Evolutionary conservation across 1,140 invertebrate genomes (phyloP).

Genomic region (Drosophila lini): DNA sequence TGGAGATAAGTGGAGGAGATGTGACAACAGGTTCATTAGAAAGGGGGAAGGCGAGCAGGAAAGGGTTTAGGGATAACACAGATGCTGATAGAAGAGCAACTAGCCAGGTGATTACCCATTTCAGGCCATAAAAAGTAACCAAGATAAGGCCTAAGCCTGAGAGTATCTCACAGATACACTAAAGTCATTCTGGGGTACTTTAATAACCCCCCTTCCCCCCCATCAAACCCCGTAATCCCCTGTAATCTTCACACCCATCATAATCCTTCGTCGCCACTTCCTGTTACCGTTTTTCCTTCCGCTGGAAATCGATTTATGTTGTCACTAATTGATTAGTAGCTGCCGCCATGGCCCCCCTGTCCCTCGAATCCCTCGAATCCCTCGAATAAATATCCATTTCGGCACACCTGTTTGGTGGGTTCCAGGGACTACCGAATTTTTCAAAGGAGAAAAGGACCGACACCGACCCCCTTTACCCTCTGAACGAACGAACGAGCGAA

Average conservation of each 20-base stretch:
- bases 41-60: not conserved
- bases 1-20: constrained; percentile 6
- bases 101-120: not conserved
- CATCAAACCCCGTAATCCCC: not conserved
- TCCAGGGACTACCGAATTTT: constrained; percentile 22
- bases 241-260: constrained; percentile 11
- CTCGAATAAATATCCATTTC: constrained; percentile 52
- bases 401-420: constrained; percentile 62
- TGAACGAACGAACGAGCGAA: constrained; percentile 6
- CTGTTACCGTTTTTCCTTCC: constrained; percentile 5
- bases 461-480: not conserved
- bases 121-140: not conserved
- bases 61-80: too few species aligned
- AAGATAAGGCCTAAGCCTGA: not conserved
- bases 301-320: constrained; percentile 39
- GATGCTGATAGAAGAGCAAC: not conserved
- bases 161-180: not conserved
- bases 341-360: not conserved
- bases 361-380: not conserved
- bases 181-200: not conserved
- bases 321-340: constrained; percentile 57
- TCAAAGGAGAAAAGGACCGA: constrained; percentile 48
- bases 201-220: not conserved
- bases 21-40: constrained; percentile 3
- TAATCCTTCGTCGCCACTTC: constrained; percentile 7